A percentile compares a stretch with the other conserved stretches of the same genome.
Evolutionary conservation across 2,888 invertebrate species (phyloP).

Genomic region (Synanthedon vespiformis): DNA sequence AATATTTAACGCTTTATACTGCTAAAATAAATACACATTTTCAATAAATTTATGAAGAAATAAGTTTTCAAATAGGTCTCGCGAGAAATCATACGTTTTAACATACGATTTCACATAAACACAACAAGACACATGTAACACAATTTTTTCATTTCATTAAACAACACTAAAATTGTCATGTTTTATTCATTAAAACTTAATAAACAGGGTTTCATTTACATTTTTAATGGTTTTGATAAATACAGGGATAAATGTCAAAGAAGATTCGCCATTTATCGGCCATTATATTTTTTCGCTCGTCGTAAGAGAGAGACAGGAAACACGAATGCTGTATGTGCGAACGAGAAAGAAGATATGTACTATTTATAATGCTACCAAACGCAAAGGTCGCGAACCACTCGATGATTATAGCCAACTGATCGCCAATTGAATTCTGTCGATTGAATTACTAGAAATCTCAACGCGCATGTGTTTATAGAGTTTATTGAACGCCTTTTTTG

Average conservation of each 20-base stretch:
- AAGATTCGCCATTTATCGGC: conserved; percentile 40
- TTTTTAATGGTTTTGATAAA: conserved; percentile 26
- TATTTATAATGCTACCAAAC: conserved; percentile 22
- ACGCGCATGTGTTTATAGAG: conserved; percentile 29
- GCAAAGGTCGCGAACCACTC: background rate
- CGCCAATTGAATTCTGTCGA: conserved; percentile 15
- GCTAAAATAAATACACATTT: background rate
- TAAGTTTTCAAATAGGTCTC: background rate
- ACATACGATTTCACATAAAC: conserved; percentile 7
- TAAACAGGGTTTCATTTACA: conserved; percentile 24
- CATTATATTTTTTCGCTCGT: conserved; percentile 28
- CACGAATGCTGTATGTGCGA: background rate
- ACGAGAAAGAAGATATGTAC: conserved; percentile 20
- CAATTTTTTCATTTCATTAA: conserved; percentile 6
- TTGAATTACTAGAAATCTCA: conserved; percentile 17
- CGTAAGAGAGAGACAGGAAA: conserved; percentile 24
- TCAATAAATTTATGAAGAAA: background rate
- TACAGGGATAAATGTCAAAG: conserved; percentile 48
- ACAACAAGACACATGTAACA: conserved; percentile 9
- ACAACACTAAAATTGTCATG: conserved; percentile 17
- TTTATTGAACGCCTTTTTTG: conserved; percentile 56
- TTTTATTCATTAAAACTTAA: conserved; percentile 41
- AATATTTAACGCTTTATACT: background rate
- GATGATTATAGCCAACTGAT: conserved; percentile 4
- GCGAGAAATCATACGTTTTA: conserved; percentile 1